phyloP scores from a whole-genome alignment of 1,140 invertebrate species.

The Monochamus saltuarius region DNA sequence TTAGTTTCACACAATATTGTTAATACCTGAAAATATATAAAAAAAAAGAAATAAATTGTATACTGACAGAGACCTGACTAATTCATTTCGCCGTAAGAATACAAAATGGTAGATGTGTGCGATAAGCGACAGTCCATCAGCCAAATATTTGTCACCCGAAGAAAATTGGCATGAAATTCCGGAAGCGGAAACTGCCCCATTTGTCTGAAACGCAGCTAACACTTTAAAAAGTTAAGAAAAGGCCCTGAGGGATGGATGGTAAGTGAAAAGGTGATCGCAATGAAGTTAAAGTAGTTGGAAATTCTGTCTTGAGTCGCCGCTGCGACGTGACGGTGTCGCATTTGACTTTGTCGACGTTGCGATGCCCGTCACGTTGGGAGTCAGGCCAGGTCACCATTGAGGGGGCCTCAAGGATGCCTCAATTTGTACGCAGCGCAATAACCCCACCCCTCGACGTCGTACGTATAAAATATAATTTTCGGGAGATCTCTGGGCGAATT shows the following conservation, averaged over 20 bases:
- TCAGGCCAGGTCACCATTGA: constrained; percentile 35
- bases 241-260: constrained; percentile 25
- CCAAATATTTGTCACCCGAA: not conserved
- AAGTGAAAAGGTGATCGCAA: constrained; percentile 29
- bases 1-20: no score
- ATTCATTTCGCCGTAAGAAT: not conserved
- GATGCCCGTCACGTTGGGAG: constrained; percentile 31
- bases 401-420: constrained; percentile 34
- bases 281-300: constrained; percentile 27
- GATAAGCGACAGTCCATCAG: not conserved
- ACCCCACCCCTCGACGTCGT: no score
- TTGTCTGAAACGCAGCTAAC: constrained; percentile 6
- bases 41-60: no score
- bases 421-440: constrained; percentile 34
- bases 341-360: constrained; percentile 17
- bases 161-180: constrained; percentile 4
- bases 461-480: constrained; percentile 22
- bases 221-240: constrained; percentile 16
- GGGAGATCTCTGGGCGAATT: constrained; percentile 22
- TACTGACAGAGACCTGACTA: no score
- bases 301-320: constrained; percentile 23
- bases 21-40: no score
- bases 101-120: not conserved
- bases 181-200: not conserved
- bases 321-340: constrained; percentile 21